Conservation (phyloP, 1,140 invertebrate species). For the Drosophila sturtevanti region DNA sequence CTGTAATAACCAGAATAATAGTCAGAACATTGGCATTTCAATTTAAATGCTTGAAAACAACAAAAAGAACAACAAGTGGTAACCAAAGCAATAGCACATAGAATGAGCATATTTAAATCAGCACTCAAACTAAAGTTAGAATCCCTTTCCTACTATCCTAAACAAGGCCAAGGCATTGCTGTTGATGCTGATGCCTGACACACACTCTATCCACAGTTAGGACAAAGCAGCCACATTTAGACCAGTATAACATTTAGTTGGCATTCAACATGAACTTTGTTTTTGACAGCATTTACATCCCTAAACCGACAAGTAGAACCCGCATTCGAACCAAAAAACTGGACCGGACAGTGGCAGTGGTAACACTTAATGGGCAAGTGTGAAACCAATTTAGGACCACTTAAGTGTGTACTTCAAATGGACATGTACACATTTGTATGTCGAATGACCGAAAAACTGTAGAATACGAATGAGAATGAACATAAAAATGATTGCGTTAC, state of each 20-base stretch:
- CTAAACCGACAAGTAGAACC: slow-evolving; percentile 48
- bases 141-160: neutral
- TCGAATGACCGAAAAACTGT: slow-evolving; percentile 31
- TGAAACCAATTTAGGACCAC: slow-evolving; percentile 79
- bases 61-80: slow-evolving; percentile 64
- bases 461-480: slow-evolving; percentile 34
- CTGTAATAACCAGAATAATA: slow-evolving; percentile 24
- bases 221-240: slow-evolving; percentile 23
- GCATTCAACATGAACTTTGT: slow-evolving; percentile 49
- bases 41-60: slow-evolving; percentile 65
- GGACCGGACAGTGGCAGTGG: slow-evolving; percentile 12
- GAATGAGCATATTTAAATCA: neutral
- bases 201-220: neutral
- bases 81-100: neutral
- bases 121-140: neutral
- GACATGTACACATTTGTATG: slow-evolving; percentile 39
- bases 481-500: slow-evolving; percentile 65
- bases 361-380: slow-evolving; percentile 68
- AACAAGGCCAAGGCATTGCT: neutral
- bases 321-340: slow-evolving; percentile 14
- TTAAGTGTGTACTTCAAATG: slow-evolving; percentile 75
- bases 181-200: neutral
- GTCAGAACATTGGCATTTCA: slow-evolving; percentile 53
- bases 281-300: slow-evolving; percentile 39
- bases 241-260: slow-evolving; percentile 25